Evolutionary conservation across 1,140 invertebrate species (phyloP), one percentile per base, ranked within the genome.

Genomic region (Temnothorax nylanderi): DNA sequence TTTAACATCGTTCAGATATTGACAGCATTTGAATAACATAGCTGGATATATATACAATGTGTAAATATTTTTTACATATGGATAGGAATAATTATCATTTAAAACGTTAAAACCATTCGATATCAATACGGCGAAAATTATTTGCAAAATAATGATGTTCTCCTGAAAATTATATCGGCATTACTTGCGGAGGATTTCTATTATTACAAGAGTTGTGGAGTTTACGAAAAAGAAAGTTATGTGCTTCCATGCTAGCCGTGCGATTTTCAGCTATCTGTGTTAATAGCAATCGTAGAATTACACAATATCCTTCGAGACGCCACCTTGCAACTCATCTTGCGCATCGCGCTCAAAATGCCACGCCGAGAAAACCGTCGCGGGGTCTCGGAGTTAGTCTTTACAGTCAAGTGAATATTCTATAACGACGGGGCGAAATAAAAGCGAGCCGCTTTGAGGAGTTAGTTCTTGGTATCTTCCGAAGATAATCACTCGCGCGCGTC

Each of bases 401-500:
- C 54, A 60, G 80, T 74, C 41, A 51, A 44, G 37, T 84, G 41
- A 84, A 74, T 84, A 84, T 74, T 84, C 71, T 74, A 62, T 60
- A 62, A 84, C 80, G 54, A 82, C 11, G 49, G 21, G 41, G 37
- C 58, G 26, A 62, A 60, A 84, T 34, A 32, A 75, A 82, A 41
- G 7, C 1, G n/a, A 34, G 6, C 11, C 26, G 18, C 69, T 74
- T 84, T 84, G 69, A 74, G 44, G 8, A 37, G 56, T 84, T 75
- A 21, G 62, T 80, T 84, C 80, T 49, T 37, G 41, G 54, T 71
- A 85, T 75, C 78, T 60, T 51, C 51, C 37, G 62, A 62, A 82
- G 80, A 89, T 89, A 90, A 85, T 88, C 87, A 71, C 51, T 54
- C 67, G 67, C 58, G 60, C 44, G 56, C 62, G 21, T 84, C 47